These are phyloP conservation scores for Gastrophysa polygoni DNA, from an alignment of 2,888 invertebrate species.

Conservation along the genomic window DNA sequence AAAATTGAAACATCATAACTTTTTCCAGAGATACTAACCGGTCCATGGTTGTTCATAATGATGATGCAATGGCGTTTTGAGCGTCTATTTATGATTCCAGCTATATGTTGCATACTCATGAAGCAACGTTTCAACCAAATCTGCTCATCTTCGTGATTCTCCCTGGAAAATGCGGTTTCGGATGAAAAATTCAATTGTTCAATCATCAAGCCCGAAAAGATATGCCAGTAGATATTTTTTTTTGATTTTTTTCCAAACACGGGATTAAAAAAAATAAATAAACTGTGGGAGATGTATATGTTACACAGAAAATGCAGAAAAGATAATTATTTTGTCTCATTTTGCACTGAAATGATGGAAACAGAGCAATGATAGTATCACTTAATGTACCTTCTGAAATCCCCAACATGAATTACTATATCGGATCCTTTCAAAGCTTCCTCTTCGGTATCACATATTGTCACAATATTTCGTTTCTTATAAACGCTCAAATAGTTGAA, in stretches of 20 bases:
- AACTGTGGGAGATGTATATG: too few species aligned
- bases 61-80: slow-evolving; percentile 60
- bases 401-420: slow-evolving; percentile 62
- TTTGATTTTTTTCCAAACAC: too few species aligned
- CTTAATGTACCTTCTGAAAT: slow-evolving; percentile 42
- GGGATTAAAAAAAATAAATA: too few species aligned
- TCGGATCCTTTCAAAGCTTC: slow-evolving; percentile 60
- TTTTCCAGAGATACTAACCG: slow-evolving; percentile 45
- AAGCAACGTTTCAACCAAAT: slow-evolving; percentile 50
- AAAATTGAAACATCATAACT: too few species aligned
- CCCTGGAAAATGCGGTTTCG: slow-evolving; percentile 14
- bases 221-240: too few species aligned
- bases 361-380: too few species aligned
- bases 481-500: slow-evolving; percentile 45
- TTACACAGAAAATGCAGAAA: too few species aligned
- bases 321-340: too few species aligned
- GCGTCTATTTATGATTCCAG: slow-evolving; percentile 60
- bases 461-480: slow-evolving; percentile 42
- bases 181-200: too few species aligned
- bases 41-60: slow-evolving; percentile 63
- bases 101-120: slow-evolving; percentile 55
- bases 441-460: slow-evolving; percentile 57
- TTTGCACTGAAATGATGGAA: too few species aligned
- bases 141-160: slow-evolving; percentile 46
- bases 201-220: too few species aligned